A percentile compares a stretch with the other conserved stretches of the same genome.
Evolutionary conservation across 23 tunicate species (phyloP).

Genomic region (Ciona savignyi): DNA sequence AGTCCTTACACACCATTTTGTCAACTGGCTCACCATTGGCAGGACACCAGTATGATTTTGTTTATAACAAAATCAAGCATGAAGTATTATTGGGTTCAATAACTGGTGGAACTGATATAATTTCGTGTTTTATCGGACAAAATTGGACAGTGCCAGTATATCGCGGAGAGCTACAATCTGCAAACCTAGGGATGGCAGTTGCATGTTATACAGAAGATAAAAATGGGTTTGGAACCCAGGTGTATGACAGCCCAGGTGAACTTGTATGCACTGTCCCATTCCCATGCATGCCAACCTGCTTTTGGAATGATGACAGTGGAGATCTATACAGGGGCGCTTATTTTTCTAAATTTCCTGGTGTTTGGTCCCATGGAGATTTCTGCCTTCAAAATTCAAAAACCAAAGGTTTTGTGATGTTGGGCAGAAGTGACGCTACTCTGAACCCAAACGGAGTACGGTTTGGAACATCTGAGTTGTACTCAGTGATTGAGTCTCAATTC

Average conservation of each 20-base stretch:
- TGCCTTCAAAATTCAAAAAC: slow-evolving; percentile 46
- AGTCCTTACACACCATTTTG: too few species aligned
- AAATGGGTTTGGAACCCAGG: slow-evolving; percentile 34
- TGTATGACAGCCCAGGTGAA: slow-evolving; percentile 58
- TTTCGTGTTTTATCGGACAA: slow-evolving; percentile 70
- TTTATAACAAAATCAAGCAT: slow-evolving; percentile 40
- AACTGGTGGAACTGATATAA: slow-evolving; percentile 82
- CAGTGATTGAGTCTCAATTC: too few species aligned
- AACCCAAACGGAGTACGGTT: slow-evolving; percentile 89
- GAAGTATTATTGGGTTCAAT: slow-evolving; percentile 56
- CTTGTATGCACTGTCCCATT: slow-evolving; percentile 72
- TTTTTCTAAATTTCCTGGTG: slow-evolving; percentile 64
- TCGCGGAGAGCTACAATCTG: slow-evolving; percentile 62
- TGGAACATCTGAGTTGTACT: too few species aligned
- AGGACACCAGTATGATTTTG: slow-evolving; percentile 84
- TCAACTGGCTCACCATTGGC: slow-evolving; percentile 88
- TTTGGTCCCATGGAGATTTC: slow-evolving; percentile 88
- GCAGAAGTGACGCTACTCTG: slow-evolving; percentile 85
- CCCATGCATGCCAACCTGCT: too few species aligned
- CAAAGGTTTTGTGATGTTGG: slow-evolving; percentile 62
- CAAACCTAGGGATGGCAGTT: slow-evolving; percentile 75
- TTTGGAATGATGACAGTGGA: slow-evolving; percentile 64
- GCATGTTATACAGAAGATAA: slow-evolving; percentile 42
- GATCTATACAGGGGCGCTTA: slow-evolving; percentile 60
- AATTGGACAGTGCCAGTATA: too few species aligned